Base-by-base conservation (phyloP, 2,797 vertebrate genomes). In the Brachyalestes nurse region DNA sequence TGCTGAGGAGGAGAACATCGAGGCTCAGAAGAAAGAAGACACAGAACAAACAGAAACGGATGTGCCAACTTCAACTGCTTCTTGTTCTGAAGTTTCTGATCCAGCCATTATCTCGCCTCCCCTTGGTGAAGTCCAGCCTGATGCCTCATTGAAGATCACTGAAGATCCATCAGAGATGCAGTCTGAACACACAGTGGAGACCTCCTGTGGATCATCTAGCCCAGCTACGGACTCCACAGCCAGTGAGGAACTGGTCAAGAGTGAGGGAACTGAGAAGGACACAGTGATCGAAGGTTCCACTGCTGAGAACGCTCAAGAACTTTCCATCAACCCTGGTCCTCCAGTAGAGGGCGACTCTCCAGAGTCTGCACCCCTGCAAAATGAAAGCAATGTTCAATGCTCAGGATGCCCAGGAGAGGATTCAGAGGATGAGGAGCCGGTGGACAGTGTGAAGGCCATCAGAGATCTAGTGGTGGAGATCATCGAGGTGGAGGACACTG, bases 401-500 rank as follows among this genome's bases (percentile, higher is more conserved):
- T 13, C 73, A 42, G 61, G 51, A 1, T 51, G 82, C 10, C 38
- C 12, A 17, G 73, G 42, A n/a, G 47, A 45, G 42, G 88, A 85
- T 8, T 42, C 12, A 17, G 73, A 47, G 19, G 47, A 45, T 42
- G 88, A 85, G 49, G 84, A 51, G 13, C 83, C 72, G 13, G 0
- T 86, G 57, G 93, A 85, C 87, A 87, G 89, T 9, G 82, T 95
- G 72, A 75, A 86, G 6, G 45, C 66, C 21, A 94, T 94, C 86
- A 89, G 92, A 84, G 89, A 91, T 0, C 89, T 94, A 17, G 89
- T 94, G 84, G 85, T 83, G n/a, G 93, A 94, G 88, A 69, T 91
- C 21, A 91, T 82, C 13, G 92, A 93, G 21, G 88, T 93, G 42
- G 84, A 94, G 72, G 84, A 73, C 1, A 69, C 86, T 14, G n/a